These are phyloP conservation scores for Macrosteles quadrilineatus DNA, from an alignment of 1,140 invertebrate genomes.

Conservation along the genomic window DNA sequence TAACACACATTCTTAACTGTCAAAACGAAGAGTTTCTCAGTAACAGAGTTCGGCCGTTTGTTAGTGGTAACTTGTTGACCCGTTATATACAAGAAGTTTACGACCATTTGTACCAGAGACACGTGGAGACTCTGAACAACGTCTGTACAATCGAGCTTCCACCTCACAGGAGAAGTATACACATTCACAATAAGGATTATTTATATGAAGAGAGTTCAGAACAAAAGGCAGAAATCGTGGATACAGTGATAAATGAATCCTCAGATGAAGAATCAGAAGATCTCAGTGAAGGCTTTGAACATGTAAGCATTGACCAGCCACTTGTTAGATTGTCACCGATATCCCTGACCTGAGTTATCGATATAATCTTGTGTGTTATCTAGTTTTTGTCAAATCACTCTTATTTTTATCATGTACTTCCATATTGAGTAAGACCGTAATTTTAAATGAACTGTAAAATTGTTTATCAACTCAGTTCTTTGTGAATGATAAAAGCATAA, in stretches of 20 bases:
- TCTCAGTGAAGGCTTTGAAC: no score
- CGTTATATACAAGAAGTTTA: background rate
- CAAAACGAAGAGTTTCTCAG: background rate
- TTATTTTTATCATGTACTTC: no score
- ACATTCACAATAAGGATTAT: background rate
- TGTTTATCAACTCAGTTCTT: no score
- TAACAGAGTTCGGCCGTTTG: background rate
- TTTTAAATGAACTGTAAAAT: no score
- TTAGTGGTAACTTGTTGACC: background rate
- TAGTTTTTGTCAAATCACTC: no score
- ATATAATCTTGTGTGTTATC: no score
- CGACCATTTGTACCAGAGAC: background rate
- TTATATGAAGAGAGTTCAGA: background rate
- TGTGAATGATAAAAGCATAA: no score
- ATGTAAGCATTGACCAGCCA: no score
- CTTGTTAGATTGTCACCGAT: no score
- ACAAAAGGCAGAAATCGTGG: background rate
- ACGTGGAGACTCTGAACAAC: background rate
- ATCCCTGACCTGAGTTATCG: no score
- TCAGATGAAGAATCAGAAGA: background rate
- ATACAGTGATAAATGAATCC: background rate
- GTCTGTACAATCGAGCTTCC: background rate
- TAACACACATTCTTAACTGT: background rate
- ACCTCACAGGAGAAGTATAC: background rate
- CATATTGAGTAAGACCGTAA: no score